Percentiles rank a stretch among this genome's conserved stretches.
Conservation (phyloP, 2,113 vertebrate genomes). For the Dasypus novemcinctus region DNA sequence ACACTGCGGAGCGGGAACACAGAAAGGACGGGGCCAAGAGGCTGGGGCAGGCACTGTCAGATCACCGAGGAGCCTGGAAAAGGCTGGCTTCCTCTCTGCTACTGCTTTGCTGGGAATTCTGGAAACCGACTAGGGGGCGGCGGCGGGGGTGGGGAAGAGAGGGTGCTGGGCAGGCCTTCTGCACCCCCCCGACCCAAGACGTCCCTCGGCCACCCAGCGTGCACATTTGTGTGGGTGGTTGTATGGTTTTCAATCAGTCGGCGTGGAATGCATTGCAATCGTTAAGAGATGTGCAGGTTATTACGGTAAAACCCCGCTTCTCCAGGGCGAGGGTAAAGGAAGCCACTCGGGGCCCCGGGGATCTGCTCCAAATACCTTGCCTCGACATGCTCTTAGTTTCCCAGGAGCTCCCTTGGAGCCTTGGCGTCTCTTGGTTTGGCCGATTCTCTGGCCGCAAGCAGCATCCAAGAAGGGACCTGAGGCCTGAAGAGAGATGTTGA, state of each 20-base stretch:
- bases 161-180: background rate
- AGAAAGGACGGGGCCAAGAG: slow-evolving; percentile 45
- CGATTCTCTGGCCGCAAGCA: background rate
- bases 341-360: background rate
- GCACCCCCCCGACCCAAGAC: background rate
- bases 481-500: background rate
- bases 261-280: background rate
- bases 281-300: background rate
- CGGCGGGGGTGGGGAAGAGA: background rate
- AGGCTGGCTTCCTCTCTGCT: background rate
- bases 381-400: background rate
- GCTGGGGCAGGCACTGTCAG: slow-evolving; percentile 28
- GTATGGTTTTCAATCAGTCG: background rate
- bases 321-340: background rate
- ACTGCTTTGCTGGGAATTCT: background rate
- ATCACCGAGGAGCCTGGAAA: background rate
- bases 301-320: background rate
- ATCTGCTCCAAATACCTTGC: background rate
- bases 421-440: background rate
- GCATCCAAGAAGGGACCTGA: background rate
- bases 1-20: slow-evolving; percentile 21
- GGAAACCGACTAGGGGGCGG: background rate
- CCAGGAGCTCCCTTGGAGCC: background rate
- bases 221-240: background rate
- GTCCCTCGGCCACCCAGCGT: background rate